These are phyloP conservation scores for Rhincodon typus DNA, from an alignment of 2,797 vertebrate genomes.

Conservation along the genomic window DNA sequence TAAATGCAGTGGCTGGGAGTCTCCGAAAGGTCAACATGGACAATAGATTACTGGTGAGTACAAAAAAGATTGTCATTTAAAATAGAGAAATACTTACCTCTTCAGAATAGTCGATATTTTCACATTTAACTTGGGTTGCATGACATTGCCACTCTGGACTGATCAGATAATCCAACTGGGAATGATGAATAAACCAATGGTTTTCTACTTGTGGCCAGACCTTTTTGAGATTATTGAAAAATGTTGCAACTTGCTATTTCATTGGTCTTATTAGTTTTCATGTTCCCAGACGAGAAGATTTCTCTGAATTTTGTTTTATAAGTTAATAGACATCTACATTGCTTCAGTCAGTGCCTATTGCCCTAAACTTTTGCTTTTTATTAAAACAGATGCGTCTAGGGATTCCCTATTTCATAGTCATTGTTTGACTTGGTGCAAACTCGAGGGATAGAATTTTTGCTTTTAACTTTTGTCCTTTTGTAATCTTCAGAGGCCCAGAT, in stretches of 20 bases:
- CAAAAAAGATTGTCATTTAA: neutral
- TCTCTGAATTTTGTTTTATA: neutral
- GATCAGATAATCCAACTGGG: neutral
- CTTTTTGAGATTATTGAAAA: neutral
- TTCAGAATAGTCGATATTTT: neutral
- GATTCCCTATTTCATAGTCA: neutral
- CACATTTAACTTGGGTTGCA: neutral
- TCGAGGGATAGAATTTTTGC: neutral
- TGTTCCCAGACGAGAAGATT: neutral
- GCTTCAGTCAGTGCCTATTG: neutral
- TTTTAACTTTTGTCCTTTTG: too few species aligned
- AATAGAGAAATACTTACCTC: neutral
- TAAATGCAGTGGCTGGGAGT: slow-evolving; percentile 81
- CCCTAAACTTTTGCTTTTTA: neutral
- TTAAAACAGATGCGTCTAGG: neutral
- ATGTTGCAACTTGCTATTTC: neutral
- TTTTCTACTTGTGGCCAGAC: neutral
- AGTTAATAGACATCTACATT: neutral
- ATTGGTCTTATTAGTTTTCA: neutral
- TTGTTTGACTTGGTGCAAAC: neutral
- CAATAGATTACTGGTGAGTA: slow-evolving; percentile 83
- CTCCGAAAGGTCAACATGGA: slow-evolving; percentile 96
- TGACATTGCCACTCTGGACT: neutral
- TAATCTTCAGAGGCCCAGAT: too few species aligned
- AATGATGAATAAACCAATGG: neutral